Evolutionary conservation across 2,888 invertebrate species (phyloP).

Genomic region (Eupithecia pulchellata): DNA sequence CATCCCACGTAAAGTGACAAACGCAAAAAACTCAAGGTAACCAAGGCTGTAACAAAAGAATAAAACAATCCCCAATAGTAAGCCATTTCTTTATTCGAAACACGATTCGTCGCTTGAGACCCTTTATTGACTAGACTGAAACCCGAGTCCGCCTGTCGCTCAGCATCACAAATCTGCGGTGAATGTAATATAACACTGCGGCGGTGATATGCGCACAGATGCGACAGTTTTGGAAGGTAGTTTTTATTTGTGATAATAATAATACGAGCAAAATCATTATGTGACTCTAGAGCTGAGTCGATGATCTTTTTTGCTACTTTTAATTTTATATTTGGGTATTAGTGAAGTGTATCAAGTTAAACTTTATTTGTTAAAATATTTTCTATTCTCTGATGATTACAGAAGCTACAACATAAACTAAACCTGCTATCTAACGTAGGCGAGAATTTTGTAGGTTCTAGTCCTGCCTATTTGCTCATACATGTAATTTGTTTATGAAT

Average conservation of each 20-base stretch:
- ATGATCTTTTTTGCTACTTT: too few relatives aligned
- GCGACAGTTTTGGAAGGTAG: not conserved
- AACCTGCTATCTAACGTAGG: not conserved
- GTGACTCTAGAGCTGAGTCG: too few relatives aligned
- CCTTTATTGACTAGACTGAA: constrained; percentile 65
- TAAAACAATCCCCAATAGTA: constrained; percentile 15
- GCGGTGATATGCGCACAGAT: constrained; percentile 50
- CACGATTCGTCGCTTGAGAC: constrained; percentile 57
- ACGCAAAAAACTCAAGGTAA: constrained; percentile 22
- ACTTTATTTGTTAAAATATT: too few relatives aligned
- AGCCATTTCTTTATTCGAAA: constrained; percentile 58
- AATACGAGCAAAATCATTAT: too few relatives aligned
- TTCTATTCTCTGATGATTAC: too few relatives aligned
- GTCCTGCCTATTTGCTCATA: not conserved
- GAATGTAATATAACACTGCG: constrained; percentile 65
- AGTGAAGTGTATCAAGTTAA: too few relatives aligned
- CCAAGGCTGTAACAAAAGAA: constrained; percentile 12
- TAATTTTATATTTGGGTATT: too few relatives aligned
- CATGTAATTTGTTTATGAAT: constrained; percentile 18
- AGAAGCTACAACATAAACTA: not conserved
- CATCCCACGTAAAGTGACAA: not conserved
- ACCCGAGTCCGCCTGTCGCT: constrained; percentile 68
- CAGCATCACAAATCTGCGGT: constrained; percentile 74
- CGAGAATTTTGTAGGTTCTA: not conserved
- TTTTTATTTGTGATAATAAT: not conserved